Evolutionary conservation across 2,113 vertebrate genomes (phyloP), one percentile per base, ranked within the genome.

Genomic region (Albula goreensis): DNA sequence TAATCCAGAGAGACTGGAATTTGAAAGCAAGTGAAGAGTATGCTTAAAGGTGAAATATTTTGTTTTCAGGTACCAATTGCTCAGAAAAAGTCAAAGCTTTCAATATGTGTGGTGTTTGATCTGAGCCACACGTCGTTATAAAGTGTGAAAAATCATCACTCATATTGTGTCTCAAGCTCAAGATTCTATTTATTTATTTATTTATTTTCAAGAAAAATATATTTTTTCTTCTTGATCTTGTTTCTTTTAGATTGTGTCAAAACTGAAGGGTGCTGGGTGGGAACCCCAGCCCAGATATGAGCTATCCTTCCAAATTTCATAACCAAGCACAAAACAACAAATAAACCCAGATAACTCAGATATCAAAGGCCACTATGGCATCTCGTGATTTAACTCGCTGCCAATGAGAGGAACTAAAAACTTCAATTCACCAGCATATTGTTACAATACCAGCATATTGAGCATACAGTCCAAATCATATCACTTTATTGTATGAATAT

Each of bases 241-340:
- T 77, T 83, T 15, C 80, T 87, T 87, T 82, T 17, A 86, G 86
- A 90, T 88, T 0, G 74, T 83, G 87, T 78, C 78, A 52, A 88
- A 91, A 91, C 91, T 81, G 84, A 49, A 85, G 56, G 82, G 82
- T 87, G 49, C 13, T 63, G 17, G 60, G 1, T 86, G 84, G 85
- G 70, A 56, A 15, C 78, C 13, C 82, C 49, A 0, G 83, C 12
- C 50, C 25, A 48, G 31, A 60, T 78, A 70, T 93, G 90, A 92
- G 91, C 90, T 91, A 91, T 91, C 81, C 31, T 56, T 83, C 83
- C 80, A 88, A 17, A 13, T 63, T 1, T 63, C 7, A 63, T 63
- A 4, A 17, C 15, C 17, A 19, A 13, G 6, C 2, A 56, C 15
- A 63, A 2, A 1, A 17, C 17, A 63, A 63, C 53, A 56, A 56